Base-by-base conservation (phyloP, 2,113 vertebrate species). In the Scatophagus argus region DNA sequence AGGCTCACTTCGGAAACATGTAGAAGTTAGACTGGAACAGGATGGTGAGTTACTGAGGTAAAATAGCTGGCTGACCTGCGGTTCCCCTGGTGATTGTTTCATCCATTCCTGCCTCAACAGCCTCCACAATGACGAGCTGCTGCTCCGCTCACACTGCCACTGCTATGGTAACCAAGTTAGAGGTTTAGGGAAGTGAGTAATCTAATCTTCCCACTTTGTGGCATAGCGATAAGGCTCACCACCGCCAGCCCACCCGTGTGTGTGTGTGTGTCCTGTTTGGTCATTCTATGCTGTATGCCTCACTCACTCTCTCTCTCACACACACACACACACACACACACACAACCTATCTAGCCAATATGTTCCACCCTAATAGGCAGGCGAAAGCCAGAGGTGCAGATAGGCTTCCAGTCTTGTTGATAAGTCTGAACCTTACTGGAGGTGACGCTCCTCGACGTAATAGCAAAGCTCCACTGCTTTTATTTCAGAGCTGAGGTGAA, bases 81-180 rank as follows among this genome's bases (percentile, higher is more conserved):
- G 66, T 88, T 89, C 73, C 78, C 68, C 59, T 39, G 64, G 66
- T 71, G 82, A 89, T 70, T 77, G 87, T 84, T 89, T 70, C 73
- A 38, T 73, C 82, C 83, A 64, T 76, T 60, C 51, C 72, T n/a
- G 55, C 78, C 68, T 34, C 79, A 73, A 49, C 77, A 82, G 84
- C 85, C 78, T 82, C 74, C 74, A 83, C 74, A 39, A 55, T 62
- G 69, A 80, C 38, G 72, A 77, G 81, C 83, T 36, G 80, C 87
- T 83, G 81, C 79, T 77, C 73, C 80, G 61, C 88, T 89, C 82
- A 49, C 83, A 55, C 74, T 29, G 86, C 82, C 82, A 91, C 93
- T 88, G 71, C 93, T 87, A 95, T 94, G 93, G 93, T 89, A 94
- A 95, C 91, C 89, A 92, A 91, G 88, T 93, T 92, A 91, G 91